A percentile compares a stretch with the other conserved stretches of the same genome.
Conservation (phyloP, 2,113 vertebrate genomes). For the Lycaon pictus region DNA sequence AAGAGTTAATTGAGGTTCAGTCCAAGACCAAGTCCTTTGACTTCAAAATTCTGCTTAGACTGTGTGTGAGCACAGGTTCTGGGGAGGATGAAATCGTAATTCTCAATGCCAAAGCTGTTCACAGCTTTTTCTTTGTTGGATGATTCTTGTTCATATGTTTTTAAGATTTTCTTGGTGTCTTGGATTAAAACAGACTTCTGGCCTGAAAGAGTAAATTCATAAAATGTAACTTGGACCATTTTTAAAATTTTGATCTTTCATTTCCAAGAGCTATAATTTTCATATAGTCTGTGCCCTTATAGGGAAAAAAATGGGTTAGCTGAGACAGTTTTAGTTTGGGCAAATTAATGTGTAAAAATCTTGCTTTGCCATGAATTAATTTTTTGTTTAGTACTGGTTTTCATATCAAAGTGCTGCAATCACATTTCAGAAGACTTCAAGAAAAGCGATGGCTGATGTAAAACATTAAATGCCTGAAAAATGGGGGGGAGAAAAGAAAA, state of each 20-base stretch:
- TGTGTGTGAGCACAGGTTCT: not conserved
- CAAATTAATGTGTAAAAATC: slow-evolving; percentile 10
- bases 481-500: not conserved
- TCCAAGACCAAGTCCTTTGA: not conserved
- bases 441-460: not conserved
- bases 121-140: not conserved
- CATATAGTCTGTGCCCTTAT: not conserved
- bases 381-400: slow-evolving; percentile 42
- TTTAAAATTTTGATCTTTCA: slow-evolving; percentile 27
- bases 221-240: slow-evolving; percentile 31
- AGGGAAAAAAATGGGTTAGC: not conserved
- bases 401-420: not conserved
- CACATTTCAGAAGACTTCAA: slow-evolving; percentile 43
- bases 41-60: not conserved
- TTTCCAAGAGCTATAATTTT: not conserved
- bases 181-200: slow-evolving; percentile 57
- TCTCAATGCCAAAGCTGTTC: not conserved
- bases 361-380: not conserved
- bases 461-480: not conserved
- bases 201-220: slow-evolving; percentile 34
- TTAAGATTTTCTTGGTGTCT: slow-evolving; percentile 26
- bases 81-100: not conserved
- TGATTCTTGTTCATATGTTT: slow-evolving; percentile 34
- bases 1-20: not conserved
- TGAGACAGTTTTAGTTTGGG: slow-evolving; percentile 17